Percentiles rank a stretch among this genome's conserved stretches.
phyloP scores from a whole-genome alignment of 2,797 vertebrate genomes.

The Onychomys torridus region DNA sequence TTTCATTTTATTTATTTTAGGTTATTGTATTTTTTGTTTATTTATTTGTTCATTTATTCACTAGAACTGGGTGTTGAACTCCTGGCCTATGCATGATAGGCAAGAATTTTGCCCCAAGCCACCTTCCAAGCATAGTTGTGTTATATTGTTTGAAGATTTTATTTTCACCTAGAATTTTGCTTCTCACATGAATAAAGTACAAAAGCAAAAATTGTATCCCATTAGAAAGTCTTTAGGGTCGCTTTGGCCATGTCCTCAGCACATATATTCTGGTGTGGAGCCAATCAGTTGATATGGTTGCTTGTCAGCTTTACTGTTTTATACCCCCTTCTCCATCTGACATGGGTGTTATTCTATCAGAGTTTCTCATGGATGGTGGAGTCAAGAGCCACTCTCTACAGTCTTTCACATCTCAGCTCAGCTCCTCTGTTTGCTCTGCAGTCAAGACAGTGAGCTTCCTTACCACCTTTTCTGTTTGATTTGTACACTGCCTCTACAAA shows the following conservation, averaged over 20 bases:
- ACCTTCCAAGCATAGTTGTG: neutral
- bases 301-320: neutral
- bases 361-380: neutral
- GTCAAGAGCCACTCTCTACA: neutral
- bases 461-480: neutral
- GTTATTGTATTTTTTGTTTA: neutral
- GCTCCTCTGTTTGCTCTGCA: neutral
- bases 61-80: too few species aligned
- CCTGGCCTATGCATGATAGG: neutral
- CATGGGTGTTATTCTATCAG: neutral
- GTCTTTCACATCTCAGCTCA: neutral
- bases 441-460: neutral
- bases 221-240: neutral
- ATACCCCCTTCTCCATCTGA: neutral
- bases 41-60: neutral
- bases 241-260: neutral
- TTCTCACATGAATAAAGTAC: neutral
- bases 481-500: neutral
- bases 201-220: neutral
- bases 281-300: neutral
- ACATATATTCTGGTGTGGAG: neutral
- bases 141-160: neutral
- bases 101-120: neutral
- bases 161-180: neutral
- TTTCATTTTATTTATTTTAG: neutral